Percentiles rank a stretch among this genome's conserved stretches.
These are phyloP conservation scores for Chaetophractus vellerosus DNA, from an alignment of 2,797 vertebrate genomes.

Conservation along the genomic window DNA sequence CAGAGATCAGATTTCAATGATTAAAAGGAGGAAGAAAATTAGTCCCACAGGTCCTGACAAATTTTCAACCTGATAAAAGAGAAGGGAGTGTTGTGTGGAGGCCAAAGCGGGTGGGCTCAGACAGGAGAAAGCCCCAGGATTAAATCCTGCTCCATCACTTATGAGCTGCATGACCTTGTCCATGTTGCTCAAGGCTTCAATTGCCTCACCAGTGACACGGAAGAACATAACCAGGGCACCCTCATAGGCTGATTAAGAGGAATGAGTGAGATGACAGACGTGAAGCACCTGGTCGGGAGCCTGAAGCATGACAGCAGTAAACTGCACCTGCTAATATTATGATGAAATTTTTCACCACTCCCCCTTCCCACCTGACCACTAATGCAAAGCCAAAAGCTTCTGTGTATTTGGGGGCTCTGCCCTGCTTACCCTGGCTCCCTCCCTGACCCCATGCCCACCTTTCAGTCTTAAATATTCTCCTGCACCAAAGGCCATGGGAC, in stretches of 20 bases:
- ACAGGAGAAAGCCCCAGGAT: background rate
- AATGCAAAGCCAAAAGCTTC: background rate
- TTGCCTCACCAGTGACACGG: background rate
- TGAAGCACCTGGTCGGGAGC: rapidly evolving
- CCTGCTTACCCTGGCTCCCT: background rate
- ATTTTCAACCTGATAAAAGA: background rate
- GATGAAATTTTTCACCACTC: background rate
- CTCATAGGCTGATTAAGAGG: background rate
- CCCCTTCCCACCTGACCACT: background rate
- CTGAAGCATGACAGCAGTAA: background rate
- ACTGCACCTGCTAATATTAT: background rate
- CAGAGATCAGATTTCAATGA: background rate
- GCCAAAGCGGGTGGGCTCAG: background rate
- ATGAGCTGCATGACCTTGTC: background rate
- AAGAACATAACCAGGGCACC: background rate
- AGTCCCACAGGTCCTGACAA: background rate
- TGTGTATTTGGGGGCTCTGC: background rate
- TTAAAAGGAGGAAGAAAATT: conserved; percentile 14
- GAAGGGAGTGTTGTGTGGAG: background rate
- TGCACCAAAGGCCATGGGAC: background rate
- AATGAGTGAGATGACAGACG: background rate
- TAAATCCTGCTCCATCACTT: background rate
- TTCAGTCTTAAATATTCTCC: background rate
- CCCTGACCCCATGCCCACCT: background rate
- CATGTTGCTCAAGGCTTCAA: rapidly evolving